A percentile compares a stretch with the other conserved stretches of the same genome.
phyloP scores from a whole-genome alignment of 2,797 vertebrate genomes.

The Cirrhinus mrigala region DNA sequence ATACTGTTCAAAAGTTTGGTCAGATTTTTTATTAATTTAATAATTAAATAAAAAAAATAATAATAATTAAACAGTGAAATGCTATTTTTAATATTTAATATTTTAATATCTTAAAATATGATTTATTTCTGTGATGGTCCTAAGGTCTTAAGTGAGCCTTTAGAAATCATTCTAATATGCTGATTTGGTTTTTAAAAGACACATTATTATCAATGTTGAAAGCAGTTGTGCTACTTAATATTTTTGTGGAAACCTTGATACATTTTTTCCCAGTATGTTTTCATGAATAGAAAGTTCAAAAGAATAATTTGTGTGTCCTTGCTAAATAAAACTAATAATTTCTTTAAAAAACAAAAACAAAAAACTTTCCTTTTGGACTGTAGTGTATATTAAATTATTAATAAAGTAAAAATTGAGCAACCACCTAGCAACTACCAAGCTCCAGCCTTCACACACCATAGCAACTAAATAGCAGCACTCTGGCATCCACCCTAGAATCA shows the following conservation, averaged over 20 bases:
- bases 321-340: background rate
- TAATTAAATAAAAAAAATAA: too few relatives aligned
- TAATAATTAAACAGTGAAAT: background rate
- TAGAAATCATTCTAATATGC: background rate
- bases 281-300: background rate
- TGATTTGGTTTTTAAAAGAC: background rate
- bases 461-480: constrained; percentile 88
- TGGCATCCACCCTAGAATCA: background rate
- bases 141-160: background rate
- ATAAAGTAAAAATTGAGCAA: background rate
- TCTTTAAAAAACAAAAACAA: background rate
- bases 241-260: background rate
- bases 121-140: background rate
- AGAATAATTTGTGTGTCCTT: background rate
- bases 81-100: background rate
- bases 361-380: background rate
- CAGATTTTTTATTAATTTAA: background rate
- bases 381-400: background rate
- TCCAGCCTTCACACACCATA: background rate
- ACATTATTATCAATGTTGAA: background rate
- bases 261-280: too few relatives aligned
- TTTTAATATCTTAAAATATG: background rate
- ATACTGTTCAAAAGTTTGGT: background rate
- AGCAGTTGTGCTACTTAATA: background rate
- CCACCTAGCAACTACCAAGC: background rate